Conservation (phyloP, 2,797 vertebrate genomes). For the Helicolenus hilgendorfi region DNA sequence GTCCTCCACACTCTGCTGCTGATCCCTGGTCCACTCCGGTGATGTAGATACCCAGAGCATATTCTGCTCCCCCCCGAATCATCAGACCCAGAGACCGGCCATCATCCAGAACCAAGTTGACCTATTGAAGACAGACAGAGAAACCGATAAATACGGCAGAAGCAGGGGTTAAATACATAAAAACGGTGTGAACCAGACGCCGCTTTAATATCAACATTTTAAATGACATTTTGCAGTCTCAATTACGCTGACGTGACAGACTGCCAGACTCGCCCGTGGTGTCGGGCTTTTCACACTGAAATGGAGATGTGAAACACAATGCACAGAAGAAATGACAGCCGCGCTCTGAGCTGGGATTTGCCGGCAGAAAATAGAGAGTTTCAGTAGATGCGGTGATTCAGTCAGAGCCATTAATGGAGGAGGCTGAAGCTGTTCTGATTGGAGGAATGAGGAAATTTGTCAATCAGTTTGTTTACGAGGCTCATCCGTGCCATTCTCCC, state of each 20-base stretch:
- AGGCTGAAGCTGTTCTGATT: constrained; percentile 11
- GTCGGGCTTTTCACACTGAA: constrained; percentile 6
- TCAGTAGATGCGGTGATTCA: constrained; percentile 25
- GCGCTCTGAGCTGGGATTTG: constrained; percentile 8
- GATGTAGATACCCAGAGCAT: constrained; percentile 97
- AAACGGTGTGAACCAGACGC: background rate
- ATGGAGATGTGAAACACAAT: constrained; percentile 27
- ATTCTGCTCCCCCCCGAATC: constrained; percentile 96
- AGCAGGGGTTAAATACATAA: background rate
- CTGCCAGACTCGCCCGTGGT: background rate
- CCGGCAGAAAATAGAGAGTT: constrained; percentile 3
- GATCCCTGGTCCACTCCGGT: constrained; percentile 96
- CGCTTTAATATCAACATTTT: background rate
- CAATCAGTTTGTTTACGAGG: constrained; percentile 36
- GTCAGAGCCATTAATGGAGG: constrained; percentile 24
- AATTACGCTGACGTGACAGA: constrained; percentile 11
- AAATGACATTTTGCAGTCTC: constrained; percentile 8
- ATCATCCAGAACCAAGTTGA: constrained; percentile 96
- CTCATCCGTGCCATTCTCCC: constrained; percentile 1
- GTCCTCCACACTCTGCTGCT: constrained; percentile 95
- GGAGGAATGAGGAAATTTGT: constrained; percentile 17
- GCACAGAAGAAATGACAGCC: constrained; percentile 6
- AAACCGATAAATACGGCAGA: background rate
- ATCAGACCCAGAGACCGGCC: constrained; percentile 97
- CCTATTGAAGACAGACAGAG: constrained; percentile 84